phyloP scores from a whole-genome alignment of 2,113 vertebrate species.

The Microcebus jonahi region DNA sequence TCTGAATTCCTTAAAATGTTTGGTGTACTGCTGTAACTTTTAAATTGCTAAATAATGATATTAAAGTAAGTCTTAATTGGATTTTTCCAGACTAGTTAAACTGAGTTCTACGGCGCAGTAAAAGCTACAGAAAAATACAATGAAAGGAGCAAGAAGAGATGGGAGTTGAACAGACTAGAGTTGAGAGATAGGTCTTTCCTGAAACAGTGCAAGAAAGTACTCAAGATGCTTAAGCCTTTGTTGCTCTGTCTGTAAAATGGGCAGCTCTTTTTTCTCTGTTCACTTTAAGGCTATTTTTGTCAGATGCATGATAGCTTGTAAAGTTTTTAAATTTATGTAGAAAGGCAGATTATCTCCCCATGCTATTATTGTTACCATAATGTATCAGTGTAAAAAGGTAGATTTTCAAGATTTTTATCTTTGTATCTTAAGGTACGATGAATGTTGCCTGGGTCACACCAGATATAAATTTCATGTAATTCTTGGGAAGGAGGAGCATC shows the following conservation, averaged over 20 bases:
- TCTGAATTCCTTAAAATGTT: not conserved
- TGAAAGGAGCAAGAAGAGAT: not conserved
- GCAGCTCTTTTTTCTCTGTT: not conserved
- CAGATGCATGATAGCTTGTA: not conserved
- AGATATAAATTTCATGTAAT: slow-evolving; percentile 28
- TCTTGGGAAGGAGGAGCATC: not conserved
- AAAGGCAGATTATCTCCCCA: not conserved
- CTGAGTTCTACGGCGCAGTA: not conserved
- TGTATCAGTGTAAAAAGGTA: not conserved
- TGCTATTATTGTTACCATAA: not conserved
- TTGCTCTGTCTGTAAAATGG: slow-evolving; percentile 45
- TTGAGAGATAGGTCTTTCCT: not conserved
- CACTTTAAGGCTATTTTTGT: not conserved
- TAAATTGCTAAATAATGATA: slow-evolving; percentile 8
- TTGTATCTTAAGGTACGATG: not conserved
- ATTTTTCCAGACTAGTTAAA: not conserved
- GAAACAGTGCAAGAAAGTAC: not conserved
- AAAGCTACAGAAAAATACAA: not conserved
- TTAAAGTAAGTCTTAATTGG: not conserved
- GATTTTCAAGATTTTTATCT: not conserved
- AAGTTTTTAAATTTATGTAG: not conserved
- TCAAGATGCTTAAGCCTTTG: not conserved
- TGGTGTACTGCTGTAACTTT: not conserved
- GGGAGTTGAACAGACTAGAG: not conserved
- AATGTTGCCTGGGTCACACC: not conserved